Conservation (phyloP, 2,888 invertebrate genomes). For the Melipona beecheii region DNA sequence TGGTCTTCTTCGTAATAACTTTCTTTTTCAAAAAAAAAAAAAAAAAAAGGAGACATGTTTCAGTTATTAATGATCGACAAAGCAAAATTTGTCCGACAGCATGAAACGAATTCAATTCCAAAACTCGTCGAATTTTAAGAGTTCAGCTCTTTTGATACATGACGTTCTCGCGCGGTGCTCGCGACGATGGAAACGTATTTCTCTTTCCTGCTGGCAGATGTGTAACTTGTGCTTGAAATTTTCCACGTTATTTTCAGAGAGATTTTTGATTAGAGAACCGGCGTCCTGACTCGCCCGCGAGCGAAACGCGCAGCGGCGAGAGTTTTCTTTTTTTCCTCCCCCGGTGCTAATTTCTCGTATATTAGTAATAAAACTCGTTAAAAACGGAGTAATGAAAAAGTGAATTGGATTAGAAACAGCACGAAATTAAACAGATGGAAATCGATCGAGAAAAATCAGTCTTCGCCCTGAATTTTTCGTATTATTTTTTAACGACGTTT, state of each 20-base stretch:
- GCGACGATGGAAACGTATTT: neutral
- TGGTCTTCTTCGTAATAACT: too few relatives aligned
- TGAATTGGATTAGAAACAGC: neutral
- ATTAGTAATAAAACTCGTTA: neutral
- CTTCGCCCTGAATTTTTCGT: neutral
- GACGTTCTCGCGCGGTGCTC: too few relatives aligned
- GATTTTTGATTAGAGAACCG: neutral
- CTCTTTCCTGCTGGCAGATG: neutral
- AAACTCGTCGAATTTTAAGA: too few relatives aligned
- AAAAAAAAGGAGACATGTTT: too few relatives aligned
- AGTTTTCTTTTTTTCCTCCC: too few relatives aligned
- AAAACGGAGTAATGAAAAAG: neutral
- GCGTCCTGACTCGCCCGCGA: neutral
- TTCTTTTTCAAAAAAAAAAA: too few relatives aligned
- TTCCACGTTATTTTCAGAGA: neutral
- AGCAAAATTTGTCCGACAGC: too few relatives aligned
- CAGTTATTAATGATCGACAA: too few relatives aligned
- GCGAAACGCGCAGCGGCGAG: neutral
- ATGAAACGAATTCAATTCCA: too few relatives aligned
- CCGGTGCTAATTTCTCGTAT: neutral
- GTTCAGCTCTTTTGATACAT: too few relatives aligned
- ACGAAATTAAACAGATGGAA: neutral
- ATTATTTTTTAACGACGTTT: neutral
- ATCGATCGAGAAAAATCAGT: neutral
- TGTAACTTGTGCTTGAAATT: neutral